phyloP scores from a whole-genome alignment of 2,113 vertebrate genomes.

The Pseudopipra pipra region DNA sequence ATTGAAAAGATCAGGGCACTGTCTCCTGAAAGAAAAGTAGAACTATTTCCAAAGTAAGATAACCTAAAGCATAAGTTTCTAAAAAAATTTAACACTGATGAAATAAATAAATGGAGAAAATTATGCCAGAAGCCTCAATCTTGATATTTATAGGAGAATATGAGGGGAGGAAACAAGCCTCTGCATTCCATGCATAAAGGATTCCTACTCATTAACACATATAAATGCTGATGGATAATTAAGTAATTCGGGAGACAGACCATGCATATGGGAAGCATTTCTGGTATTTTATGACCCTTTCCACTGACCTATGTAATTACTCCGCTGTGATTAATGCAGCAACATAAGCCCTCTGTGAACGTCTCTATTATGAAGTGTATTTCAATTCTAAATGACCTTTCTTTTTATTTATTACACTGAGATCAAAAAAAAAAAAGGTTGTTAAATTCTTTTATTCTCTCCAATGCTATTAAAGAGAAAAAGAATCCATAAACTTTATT shows the following conservation, averaged over 20 bases:
- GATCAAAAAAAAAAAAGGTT: background rate
- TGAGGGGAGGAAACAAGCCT: background rate
- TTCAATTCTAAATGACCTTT: background rate
- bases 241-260: conserved; percentile 58
- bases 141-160: background rate
- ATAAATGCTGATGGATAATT: conserved; percentile 47
- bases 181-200: background rate
- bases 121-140: background rate
- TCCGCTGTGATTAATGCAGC: background rate
- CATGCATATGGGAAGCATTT: conserved; percentile 15
- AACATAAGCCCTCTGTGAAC: background rate
- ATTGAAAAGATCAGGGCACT: background rate
- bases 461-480: background rate
- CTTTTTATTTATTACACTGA: background rate
- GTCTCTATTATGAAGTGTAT: background rate
- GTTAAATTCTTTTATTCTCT: background rate
- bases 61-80: background rate
- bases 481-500: background rate
- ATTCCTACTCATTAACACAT: conserved; percentile 8
- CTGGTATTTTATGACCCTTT: conserved; percentile 42
- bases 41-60: background rate
- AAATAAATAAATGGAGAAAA: background rate
- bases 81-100: background rate
- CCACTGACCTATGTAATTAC: conserved; percentile 46
- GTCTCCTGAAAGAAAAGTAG: background rate